Conservation (phyloP, 1,140 invertebrate species). For the Drosophila kepulauana region DNA sequence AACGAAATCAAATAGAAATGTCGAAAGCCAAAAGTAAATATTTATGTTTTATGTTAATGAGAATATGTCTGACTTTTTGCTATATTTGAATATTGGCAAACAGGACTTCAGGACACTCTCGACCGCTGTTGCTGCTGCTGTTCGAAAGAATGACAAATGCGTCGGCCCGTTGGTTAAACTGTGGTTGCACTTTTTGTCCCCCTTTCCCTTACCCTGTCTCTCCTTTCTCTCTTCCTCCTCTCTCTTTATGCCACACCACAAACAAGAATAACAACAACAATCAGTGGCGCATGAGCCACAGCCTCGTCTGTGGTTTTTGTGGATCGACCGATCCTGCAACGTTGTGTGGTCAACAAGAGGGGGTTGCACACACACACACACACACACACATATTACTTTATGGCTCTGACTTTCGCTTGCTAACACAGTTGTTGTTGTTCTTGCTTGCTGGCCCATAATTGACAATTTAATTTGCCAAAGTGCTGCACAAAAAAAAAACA, state of each 20-base stretch:
- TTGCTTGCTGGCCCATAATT: conserved; percentile 59
- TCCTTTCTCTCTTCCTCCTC: too few species aligned
- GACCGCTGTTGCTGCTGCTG: conserved; percentile 17
- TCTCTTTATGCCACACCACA: conserved; percentile 37
- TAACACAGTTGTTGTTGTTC: conserved; percentile 46
- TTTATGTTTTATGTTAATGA: conserved; percentile 85
- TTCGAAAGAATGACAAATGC: conserved; percentile 76
- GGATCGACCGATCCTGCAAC: conserved; percentile 18
- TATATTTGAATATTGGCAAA: conserved; percentile 83
- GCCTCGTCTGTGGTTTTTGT: conserved; percentile 56
- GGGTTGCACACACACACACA: neutral
- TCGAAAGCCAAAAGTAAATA: conserved; percentile 80
- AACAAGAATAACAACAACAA: conserved; percentile 24
- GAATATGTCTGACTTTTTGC: conserved; percentile 83
- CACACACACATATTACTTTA: conserved; percentile 46
- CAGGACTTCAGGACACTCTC: conserved; percentile 29
- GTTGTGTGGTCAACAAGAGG: neutral
- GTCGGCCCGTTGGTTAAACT: conserved; percentile 70
- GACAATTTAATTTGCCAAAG: conserved; percentile 79
- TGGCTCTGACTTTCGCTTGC: conserved; percentile 66
- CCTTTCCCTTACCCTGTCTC: neutral
- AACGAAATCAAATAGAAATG: conserved; percentile 74
- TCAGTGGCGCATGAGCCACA: conserved; percentile 48
- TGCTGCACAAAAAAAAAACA: neutral
- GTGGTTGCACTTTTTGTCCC: conserved; percentile 66